Conservation (phyloP, 2,113 vertebrate genomes). For the Sander vitreus region DNA sequence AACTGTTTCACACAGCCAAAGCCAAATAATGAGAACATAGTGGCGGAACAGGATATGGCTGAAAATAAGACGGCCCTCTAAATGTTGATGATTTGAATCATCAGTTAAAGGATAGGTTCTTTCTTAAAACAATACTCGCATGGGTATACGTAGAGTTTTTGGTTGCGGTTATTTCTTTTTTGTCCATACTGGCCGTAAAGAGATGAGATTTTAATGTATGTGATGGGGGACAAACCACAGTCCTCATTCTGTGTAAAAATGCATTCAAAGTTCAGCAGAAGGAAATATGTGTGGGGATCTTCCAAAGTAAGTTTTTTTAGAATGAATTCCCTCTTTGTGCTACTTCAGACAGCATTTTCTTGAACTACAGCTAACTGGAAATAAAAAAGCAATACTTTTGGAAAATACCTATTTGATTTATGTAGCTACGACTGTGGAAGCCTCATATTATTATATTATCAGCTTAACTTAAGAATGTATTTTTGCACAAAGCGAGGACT, state of each 20-base stretch:
- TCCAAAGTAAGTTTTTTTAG: not conserved
- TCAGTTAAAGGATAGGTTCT: not conserved
- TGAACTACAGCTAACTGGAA: not conserved
- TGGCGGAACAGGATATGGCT: not conserved
- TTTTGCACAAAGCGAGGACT: not conserved
- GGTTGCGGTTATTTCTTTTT: not conserved
- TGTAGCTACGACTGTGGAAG: not conserved
- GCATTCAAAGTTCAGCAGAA: not conserved
- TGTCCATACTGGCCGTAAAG: not conserved
- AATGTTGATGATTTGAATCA: conserved; percentile 1
- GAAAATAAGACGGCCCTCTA: not conserved
- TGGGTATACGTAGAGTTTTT: not conserved
- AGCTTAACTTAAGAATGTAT: too few species aligned
- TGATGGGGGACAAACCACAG: not conserved
- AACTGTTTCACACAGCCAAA: conserved; percentile 19
- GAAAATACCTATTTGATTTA: not conserved
- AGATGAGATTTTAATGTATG: not conserved
- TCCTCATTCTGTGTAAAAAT: not conserved
- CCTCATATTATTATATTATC: too few species aligned
- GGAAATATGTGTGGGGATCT: not conserved
- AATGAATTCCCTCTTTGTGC: not conserved
- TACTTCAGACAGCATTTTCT: not conserved
- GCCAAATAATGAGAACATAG: not conserved
- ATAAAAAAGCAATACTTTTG: not conserved
- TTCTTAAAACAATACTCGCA: not conserved